A percentile compares a stretch with the other conserved stretches of the same genome.
Evolutionary conservation across 2,888 invertebrate genomes (phyloP).

Genomic region (Scaptomyza flava): DNA sequence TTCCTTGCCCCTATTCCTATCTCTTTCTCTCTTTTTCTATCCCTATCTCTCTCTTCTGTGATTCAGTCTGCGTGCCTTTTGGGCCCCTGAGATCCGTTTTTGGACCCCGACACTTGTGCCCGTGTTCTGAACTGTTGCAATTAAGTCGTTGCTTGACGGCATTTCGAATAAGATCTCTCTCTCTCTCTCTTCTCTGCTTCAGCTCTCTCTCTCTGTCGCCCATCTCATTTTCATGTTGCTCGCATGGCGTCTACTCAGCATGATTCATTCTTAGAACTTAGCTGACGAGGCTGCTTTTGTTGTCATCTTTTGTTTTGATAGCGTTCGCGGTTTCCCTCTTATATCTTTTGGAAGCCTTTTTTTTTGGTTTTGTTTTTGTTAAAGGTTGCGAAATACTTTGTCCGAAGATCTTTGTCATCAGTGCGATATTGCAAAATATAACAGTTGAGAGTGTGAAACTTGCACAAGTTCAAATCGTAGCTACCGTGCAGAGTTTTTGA

Average conservation of each 20-base stretch:
- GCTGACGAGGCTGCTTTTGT: constrained; percentile 68
- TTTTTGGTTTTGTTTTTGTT: constrained; percentile 8
- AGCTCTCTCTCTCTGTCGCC: not conserved
- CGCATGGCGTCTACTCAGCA: constrained; percentile 62
- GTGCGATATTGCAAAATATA: constrained; percentile 51
- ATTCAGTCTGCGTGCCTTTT: constrained; percentile 20
- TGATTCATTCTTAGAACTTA: constrained; percentile 74
- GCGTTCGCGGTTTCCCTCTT: constrained; percentile 37
- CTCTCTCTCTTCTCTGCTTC: not conserved
- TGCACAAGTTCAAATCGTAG: constrained; percentile 24
- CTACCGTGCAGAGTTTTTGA: constrained; percentile 11
- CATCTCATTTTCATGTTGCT: constrained; percentile 30
- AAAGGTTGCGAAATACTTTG: constrained; percentile 48
- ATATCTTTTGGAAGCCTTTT: constrained; percentile 4
- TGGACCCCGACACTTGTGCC: constrained; percentile 56
- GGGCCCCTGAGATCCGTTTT: constrained; percentile 26
- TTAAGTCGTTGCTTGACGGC: constrained; percentile 55
- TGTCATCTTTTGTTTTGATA: constrained; percentile 68
- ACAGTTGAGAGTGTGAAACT: constrained; percentile 54
- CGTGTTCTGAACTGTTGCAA: constrained; percentile 38
- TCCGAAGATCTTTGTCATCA: constrained; percentile 47
- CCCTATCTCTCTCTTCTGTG: constrained; percentile 1
- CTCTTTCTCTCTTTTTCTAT: constrained; percentile 12
- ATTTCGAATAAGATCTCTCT: constrained; percentile 20
- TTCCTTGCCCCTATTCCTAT: not conserved